A percentile compares a stretch with the other conserved stretches of the same genome.
These are phyloP conservation scores for Struthio camelus DNA, from an alignment of 2,113 vertebrate genomes.

Conservation along the genomic window DNA sequence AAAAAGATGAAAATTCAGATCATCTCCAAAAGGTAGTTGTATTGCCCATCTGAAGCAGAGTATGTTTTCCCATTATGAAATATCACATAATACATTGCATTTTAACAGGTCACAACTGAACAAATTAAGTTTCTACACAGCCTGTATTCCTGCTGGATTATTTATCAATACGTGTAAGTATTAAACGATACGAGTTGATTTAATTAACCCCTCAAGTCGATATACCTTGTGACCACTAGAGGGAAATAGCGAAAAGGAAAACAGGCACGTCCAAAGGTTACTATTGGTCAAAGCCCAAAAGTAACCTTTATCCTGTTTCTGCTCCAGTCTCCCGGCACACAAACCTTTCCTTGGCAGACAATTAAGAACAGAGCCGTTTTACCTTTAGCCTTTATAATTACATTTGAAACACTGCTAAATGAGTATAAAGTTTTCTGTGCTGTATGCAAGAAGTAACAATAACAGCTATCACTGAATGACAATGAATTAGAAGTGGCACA, in stretches of 20 bases:
- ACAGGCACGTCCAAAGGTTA: slow-evolving; percentile 67
- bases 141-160: accelerated
- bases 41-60: background rate
- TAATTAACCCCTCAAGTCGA: background rate
- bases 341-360: slow-evolving; percentile 11
- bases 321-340: background rate
- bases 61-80: background rate
- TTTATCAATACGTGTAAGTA: background rate
- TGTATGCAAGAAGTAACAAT: background rate
- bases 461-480: background rate
- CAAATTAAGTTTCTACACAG: background rate
- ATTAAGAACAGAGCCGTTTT: background rate
- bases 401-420: background rate
- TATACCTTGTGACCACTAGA: slow-evolving; percentile 60
- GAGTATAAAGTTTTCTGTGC: background rate
- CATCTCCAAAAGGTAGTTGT: background rate
- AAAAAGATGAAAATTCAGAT: background rate
- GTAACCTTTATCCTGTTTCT: slow-evolving; percentile 65
- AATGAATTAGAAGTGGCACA: background rate
- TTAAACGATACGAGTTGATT: background rate
- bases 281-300: slow-evolving; percentile 76
- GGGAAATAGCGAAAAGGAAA: slow-evolving; percentile 33
- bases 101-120: background rate
- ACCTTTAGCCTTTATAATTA: slow-evolving; percentile 54
- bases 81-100: background rate